Percentiles rank a stretch among this genome's conserved stretches.
phyloP scores from a whole-genome alignment of 1,140 invertebrate genomes.

The Pentalonia nigronervosa region DNA sequence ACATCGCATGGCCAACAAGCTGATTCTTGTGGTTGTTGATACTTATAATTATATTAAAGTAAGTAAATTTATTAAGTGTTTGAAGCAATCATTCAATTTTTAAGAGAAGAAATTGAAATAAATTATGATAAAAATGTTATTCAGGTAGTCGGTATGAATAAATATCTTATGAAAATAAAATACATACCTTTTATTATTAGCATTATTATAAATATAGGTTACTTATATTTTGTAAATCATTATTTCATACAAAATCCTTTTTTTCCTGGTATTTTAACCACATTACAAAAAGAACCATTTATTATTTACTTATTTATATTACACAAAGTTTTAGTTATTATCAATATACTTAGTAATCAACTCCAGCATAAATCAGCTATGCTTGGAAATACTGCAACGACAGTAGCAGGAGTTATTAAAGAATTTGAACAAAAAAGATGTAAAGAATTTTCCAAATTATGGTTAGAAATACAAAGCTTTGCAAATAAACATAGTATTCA shows the following conservation, averaged over 20 bases:
- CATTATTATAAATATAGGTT: background rate
- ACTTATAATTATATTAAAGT: conserved; percentile 13
- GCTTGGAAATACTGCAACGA: background rate
- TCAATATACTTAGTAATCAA: background rate
- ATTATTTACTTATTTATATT: conserved; percentile 16
- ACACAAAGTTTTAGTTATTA: background rate
- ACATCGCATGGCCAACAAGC: background rate
- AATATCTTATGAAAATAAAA: conserved; percentile 14
- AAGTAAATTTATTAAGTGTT: background rate
- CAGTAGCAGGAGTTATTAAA: background rate
- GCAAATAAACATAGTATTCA: too few species aligned
- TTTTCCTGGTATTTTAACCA: background rate
- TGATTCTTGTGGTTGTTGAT: conserved; percentile 3
- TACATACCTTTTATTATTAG: background rate
- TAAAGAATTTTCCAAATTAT: background rate
- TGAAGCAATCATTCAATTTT: background rate
- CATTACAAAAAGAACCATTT: background rate
- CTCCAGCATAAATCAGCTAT: background rate
- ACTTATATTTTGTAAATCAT: background rate
- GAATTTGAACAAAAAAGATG: background rate
- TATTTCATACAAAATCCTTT: background rate
- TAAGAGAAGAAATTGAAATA: background rate
- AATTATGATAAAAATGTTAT: background rate
- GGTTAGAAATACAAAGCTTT: background rate
- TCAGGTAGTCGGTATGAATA: background rate